Evolutionary conservation across 2,797 vertebrate genomes (phyloP), one percentile per base, ranked within the genome.

Genomic region (Sebastes iracundus): DNA sequence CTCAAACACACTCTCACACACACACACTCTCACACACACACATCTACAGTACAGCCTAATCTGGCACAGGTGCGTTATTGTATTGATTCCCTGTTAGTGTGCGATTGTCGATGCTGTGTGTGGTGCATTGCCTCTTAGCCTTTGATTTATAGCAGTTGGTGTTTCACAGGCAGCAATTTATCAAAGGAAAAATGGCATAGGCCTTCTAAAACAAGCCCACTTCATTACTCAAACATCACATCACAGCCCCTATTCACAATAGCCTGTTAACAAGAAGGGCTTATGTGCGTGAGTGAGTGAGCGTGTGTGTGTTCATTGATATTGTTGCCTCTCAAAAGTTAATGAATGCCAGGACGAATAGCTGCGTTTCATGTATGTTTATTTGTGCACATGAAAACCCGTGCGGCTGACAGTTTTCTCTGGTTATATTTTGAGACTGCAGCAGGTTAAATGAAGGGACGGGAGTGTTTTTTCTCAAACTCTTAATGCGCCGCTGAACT

Each of bases 201-300:
- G 73, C 78, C 59, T 60, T 73, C 49, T 69, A 22, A 79, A 85
- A 83, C 78, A 65, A 90, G 82, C 59, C 65, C 80, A 63, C 74
- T 85, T 87, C 80, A 88, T 91, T 84, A 90, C 82, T 90, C 84
- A 84, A 72, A 77, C 77, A 78, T 80, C 81, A 75, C 62, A 80
- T 75, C 69, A n/a, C 77, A 63, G 75, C 64, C 14, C 1, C 8
- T 8, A 18, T 30, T 70, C 80, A 10, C 12, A 66, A 81, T 61
- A 28, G 76, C 52, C 76, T 75, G 77, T 84, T 84, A 90, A 88
- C 84, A 78, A 53, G 52, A 30, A 5, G 18, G 67, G 33, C 59
- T 87, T 80, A 87, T 68, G 80, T 28, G 75, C 18, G 60, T 4
- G 53, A n/a, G 79, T 27, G 73, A 35, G 77, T 4, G 58, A 13